phyloP scores from a whole-genome alignment of 2,888 invertebrate species.

The Lasioglossum malachurum region DNA sequence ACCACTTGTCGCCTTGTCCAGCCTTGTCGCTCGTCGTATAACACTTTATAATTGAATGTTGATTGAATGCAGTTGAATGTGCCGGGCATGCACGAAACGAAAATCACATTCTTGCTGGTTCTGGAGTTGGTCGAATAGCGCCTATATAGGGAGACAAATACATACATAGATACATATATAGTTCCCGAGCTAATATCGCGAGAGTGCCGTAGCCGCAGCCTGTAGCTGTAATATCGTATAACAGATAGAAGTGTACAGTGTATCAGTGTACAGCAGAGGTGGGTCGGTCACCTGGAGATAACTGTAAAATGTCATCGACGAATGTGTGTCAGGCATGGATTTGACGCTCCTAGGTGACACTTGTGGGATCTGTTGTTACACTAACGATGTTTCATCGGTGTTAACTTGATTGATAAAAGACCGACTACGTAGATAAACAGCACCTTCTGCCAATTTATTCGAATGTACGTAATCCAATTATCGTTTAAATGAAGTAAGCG shows the following conservation, averaged over 20 bases:
- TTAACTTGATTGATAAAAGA: conserved; percentile 54
- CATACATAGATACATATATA: not conserved
- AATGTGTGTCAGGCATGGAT: conserved; percentile 81
- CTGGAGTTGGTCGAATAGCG: not conserved
- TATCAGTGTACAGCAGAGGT: conserved; percentile 67
- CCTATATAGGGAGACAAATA: not conserved
- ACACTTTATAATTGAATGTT: not conserved
- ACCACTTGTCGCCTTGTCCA: too few relatives aligned
- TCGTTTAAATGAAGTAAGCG: conserved; percentile 30
- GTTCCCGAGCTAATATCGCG: not conserved
- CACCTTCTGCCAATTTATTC: conserved; percentile 32
- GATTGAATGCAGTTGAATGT: not conserved
- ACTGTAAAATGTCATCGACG: conserved; percentile 84
- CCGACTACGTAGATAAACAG: conserved; percentile 29
- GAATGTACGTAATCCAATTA: conserved; percentile 53
- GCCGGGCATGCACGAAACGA: not conserved
- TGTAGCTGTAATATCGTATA: conserved; percentile 17
- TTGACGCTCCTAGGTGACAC: conserved; percentile 68
- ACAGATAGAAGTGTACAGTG: conserved; percentile 46
- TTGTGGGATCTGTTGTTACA: conserved; percentile 61
- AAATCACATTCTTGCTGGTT: not conserved
- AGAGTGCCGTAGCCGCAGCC: conserved; percentile 18
- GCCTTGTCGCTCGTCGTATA: not conserved
- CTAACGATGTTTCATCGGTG: conserved; percentile 61
- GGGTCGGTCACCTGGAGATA: conserved; percentile 81